Percentiles rank a stretch among this genome's conserved stretches.
Conservation (phyloP, 2,113 vertebrate species). For the Dermatemys mawii region DNA sequence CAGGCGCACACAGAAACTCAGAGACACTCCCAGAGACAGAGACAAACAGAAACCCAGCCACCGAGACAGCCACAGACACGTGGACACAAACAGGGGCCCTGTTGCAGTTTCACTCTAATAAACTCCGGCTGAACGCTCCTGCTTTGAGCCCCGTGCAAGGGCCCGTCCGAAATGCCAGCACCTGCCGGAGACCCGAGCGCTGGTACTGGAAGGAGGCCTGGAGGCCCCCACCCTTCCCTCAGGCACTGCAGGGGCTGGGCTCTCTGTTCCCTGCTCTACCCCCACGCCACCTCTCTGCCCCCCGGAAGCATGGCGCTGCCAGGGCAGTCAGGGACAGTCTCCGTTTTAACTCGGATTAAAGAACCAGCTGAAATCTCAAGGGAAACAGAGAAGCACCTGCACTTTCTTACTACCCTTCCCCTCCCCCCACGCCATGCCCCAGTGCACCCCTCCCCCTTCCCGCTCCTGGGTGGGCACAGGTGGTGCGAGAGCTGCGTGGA, state of each 20-base stretch:
- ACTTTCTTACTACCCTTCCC: not conserved
- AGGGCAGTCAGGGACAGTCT: not conserved
- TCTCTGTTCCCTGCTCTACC: not conserved
- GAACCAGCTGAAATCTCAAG: slow-evolving; percentile 22
- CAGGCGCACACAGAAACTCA: not conserved
- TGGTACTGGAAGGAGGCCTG: not conserved
- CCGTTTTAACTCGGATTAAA: not conserved
- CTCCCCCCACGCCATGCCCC: not conserved
- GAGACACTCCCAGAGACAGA: not conserved
- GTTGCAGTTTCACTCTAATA: not conserved
- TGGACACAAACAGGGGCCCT: not conserved
- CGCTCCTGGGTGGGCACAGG: not conserved
- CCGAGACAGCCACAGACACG: not conserved
- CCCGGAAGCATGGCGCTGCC: not conserved
- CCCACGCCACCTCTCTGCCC: not conserved
- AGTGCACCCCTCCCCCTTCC: not conserved
- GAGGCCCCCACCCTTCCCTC: not conserved
- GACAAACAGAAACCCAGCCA: not conserved
- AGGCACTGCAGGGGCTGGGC: not conserved
- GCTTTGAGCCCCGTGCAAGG: not conserved
- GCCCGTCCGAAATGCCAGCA: not conserved
- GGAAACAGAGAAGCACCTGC: not conserved
- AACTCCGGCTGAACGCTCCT: not conserved
- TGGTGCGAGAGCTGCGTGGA: not conserved
- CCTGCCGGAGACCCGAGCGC: not conserved